A percentile compares a stretch with the other conserved stretches of the same genome.
These are phyloP conservation scores for Drosophila multiciliata DNA, from an alignment of 2,888 invertebrate genomes.

Conservation along the genomic window DNA sequence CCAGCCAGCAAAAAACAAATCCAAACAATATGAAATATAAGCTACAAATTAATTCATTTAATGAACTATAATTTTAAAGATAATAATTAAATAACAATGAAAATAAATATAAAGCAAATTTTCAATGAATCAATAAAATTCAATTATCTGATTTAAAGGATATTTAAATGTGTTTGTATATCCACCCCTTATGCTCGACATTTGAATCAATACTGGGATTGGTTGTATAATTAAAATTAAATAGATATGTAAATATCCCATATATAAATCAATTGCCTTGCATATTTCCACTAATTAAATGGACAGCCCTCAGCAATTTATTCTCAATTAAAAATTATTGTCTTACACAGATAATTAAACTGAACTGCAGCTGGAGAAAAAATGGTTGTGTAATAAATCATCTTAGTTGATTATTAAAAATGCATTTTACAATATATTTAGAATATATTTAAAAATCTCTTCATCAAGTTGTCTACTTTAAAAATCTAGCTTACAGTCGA, in stretches of 20 bases:
- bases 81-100: neutral
- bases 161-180: neutral
- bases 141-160: neutral
- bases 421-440: neutral
- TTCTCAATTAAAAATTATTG: neutral
- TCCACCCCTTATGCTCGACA: neutral
- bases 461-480: neutral
- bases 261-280: neutral
- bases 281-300: neutral
- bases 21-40: neutral
- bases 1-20: neutral
- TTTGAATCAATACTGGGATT: neutral
- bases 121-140: neutral
- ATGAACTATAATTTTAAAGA: neutral
- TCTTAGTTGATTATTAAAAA: too few species aligned
- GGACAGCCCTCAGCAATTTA: neutral
- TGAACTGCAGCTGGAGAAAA: neutral
- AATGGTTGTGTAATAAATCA: neutral
- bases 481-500: neutral
- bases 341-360: neutral
- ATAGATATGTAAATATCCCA: neutral
- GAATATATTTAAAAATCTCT: neutral
- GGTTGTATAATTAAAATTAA: neutral
- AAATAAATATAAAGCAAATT: neutral
- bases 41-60: neutral